A percentile compares a stretch with the other conserved stretches of the same genome.
These are phyloP conservation scores for Drosophila neocordata DNA, from an alignment of 1,140 invertebrate genomes.

Conservation along the genomic window DNA sequence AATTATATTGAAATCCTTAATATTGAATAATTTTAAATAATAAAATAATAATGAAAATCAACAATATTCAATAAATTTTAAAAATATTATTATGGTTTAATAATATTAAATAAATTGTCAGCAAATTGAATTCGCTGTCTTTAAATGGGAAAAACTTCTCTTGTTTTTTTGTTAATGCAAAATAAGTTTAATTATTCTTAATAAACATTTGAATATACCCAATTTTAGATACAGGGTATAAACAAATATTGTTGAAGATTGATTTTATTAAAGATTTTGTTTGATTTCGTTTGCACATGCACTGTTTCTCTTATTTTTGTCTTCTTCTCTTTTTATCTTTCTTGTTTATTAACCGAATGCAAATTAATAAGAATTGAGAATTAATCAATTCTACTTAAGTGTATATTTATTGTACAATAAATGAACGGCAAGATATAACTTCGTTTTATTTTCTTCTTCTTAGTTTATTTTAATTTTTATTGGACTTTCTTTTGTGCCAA, in stretches of 20 bases:
- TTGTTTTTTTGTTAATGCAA: too few species aligned
- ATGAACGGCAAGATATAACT: not conserved
- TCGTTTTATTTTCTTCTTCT: not conserved
- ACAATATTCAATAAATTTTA: too few species aligned
- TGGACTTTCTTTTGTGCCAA: conserved; percentile 16
- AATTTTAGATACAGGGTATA: not conserved
- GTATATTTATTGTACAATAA: not conserved
- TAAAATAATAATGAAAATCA: too few species aligned
- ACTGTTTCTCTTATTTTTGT: not conserved
- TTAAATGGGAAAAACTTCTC: too few species aligned
- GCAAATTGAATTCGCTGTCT: too few species aligned
- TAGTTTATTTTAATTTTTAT: not conserved
- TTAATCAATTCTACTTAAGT: conserved; percentile 11
- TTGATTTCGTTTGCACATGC: conserved; percentile 4
- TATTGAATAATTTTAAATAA: too few species aligned
- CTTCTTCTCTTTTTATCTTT: not conserved
- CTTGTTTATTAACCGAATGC: not conserved
- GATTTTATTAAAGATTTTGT: not conserved
- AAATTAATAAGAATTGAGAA: not conserved
- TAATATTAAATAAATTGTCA: too few species aligned
- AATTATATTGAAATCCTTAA: too few species aligned
- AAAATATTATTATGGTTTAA: too few species aligned
- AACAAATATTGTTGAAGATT: not conserved
- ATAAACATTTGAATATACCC: not conserved
- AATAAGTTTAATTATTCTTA: not conserved